Conservation (phyloP, 2,888 invertebrate genomes). For the Scaeva pyrastri region DNA sequence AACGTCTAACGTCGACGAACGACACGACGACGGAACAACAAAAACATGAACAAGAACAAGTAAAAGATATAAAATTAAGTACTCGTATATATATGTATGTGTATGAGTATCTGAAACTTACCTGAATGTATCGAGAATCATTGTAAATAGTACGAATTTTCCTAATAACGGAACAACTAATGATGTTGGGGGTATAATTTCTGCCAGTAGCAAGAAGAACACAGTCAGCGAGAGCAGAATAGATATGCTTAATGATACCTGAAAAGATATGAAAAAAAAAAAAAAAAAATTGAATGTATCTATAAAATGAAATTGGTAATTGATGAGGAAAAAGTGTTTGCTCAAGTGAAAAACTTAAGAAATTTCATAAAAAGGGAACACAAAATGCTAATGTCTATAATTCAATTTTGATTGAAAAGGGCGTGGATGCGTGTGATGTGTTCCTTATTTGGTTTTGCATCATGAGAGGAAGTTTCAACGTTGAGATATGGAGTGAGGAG, state of each 20-base stretch:
- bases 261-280: constrained; percentile 82
- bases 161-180: constrained; percentile 96
- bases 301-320: constrained; percentile 31
- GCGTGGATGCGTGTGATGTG: constrained; percentile 28
- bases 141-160: constrained; percentile 97
- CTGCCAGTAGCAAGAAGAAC: constrained; percentile 96
- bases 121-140: constrained; percentile 98
- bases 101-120: constrained; percentile 82
- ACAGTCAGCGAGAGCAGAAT: constrained; percentile 97
- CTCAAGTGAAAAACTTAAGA: constrained; percentile 68
- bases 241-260: constrained; percentile 97
- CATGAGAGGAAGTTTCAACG: background rate
- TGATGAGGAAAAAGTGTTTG: constrained; percentile 58
- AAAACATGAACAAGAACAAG: background rate
- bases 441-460: background rate
- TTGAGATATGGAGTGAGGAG: background rate
- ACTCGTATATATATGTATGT: background rate
- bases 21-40: too few relatives aligned
- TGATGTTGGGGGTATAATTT: constrained; percentile 95
- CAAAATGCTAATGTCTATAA: constrained; percentile 5
- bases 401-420: constrained; percentile 15
- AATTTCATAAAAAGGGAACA: constrained; percentile 11
- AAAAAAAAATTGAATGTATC: constrained; percentile 68
- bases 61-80: constrained; percentile 50
- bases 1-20: too few relatives aligned